A percentile compares a stretch with the other conserved stretches of the same genome.
Evolutionary conservation across 1,140 invertebrate genomes (phyloP).

Genomic region (Drosophila ironensis): DNA sequence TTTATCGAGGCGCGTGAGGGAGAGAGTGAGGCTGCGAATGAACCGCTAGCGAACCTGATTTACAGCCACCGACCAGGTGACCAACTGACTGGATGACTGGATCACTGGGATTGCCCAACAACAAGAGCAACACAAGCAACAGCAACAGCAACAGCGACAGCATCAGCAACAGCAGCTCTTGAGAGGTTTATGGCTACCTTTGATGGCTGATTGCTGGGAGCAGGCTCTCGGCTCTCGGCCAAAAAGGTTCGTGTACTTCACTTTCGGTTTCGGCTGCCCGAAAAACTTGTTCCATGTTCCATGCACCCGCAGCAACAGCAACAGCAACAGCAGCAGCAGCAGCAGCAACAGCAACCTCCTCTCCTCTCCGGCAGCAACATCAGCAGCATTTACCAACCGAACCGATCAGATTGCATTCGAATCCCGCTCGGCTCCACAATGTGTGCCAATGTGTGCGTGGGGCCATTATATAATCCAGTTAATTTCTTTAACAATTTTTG

Average conservation of each 20-base stretch:
- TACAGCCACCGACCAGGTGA: slow-evolving; percentile 36
- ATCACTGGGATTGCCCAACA: slow-evolving; percentile 46
- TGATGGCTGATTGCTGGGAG: slow-evolving; percentile 40
- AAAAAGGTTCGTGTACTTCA: slow-evolving; percentile 68
- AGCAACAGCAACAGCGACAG: slow-evolving; percentile 8
- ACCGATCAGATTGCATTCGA: slow-evolving; percentile 73
- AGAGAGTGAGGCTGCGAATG: slow-evolving; percentile 19
- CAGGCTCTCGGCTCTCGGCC: slow-evolving; percentile 15
- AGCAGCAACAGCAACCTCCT: slow-evolving; percentile 8
- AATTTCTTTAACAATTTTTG: slow-evolving; percentile 77
- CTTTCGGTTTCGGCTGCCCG: slow-evolving; percentile 48
- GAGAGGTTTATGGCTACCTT: slow-evolving; percentile 48
- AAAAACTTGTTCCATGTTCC: slow-evolving; percentile 57
- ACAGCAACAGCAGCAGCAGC: slow-evolving; percentile 15
- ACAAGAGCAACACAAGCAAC: slow-evolving; percentile 19
- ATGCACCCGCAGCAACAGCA: slow-evolving; percentile 45
- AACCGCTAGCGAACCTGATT: slow-evolving; percentile 55
- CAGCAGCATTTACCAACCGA: slow-evolving; percentile 42
- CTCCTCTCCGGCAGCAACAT: neutral
- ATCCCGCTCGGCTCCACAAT: slow-evolving; percentile 12
- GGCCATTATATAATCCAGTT: slow-evolving; percentile 78
- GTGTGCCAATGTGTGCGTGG: slow-evolving; percentile 12
- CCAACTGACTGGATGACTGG: slow-evolving; percentile 22
- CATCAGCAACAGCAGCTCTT: slow-evolving; percentile 9
- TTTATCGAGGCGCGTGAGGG: neutral